Evolutionary conservation across 2,888 invertebrate species (phyloP), one percentile per base, ranked within the genome.

Genomic region (Microctonus aethiopoides): DNA sequence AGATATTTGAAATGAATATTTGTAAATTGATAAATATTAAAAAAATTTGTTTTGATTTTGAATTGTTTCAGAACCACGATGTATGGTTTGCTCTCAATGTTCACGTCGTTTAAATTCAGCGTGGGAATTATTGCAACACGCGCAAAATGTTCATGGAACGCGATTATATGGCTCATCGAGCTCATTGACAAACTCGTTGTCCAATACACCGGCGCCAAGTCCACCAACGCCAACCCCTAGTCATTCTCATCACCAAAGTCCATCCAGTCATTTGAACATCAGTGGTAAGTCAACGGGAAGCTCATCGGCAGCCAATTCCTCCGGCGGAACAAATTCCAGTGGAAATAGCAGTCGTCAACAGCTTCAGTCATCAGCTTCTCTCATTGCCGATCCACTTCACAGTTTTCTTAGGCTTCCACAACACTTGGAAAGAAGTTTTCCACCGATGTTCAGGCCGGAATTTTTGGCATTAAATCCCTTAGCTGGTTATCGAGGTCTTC

Each of bases 91-190:
- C 84, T 95, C 94, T 59, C 96, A 97, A 77, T 98, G 98, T 89
- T 96, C 96, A 83, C 93, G 95, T 75, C 92, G 95, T 62, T 92
- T 95, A 79, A 93, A 93, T 79, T 97, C 97, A n/a, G 97, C 98
- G 7, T 98, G 98, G 98, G 91, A 94, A 70, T 89, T 98, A 72
- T 91, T 98, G 51, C 97, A 98, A 85, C 98, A 98, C 87, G 97
- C 95, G 32, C 98, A 98, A 87, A 94, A 94, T 82, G 92, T 94
- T 71, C 98, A 98, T 83, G 97, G 97, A 22, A 93, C 98, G 74
- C 95, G 96, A 87, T 95, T 98, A 82, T 98, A 97, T 89, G 95
- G 95, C 80, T 87, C 89, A 7, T 87, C 87, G 32, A 83, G 86
- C 24, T 81, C 84, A 68, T 83, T 82, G 67, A 80, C 79, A 70